phyloP scores from a whole-genome alignment of 2,797 vertebrate genomes.

The Dryobates pubescens region DNA sequence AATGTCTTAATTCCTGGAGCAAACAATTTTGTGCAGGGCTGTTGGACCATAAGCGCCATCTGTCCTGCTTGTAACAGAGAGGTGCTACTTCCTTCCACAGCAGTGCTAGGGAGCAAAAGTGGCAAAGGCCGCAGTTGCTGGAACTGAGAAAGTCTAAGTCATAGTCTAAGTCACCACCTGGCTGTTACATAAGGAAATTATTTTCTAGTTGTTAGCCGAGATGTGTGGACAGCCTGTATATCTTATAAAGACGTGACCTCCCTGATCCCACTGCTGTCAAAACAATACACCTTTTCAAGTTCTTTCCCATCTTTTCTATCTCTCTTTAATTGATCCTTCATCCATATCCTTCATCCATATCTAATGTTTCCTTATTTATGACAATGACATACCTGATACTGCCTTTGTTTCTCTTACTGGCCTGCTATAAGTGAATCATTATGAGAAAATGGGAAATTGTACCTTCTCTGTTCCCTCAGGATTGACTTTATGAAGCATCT shows the following conservation, averaged over 20 bases:
- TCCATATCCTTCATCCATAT: neutral
- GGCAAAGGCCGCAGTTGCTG: neutral
- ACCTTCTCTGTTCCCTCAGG: neutral
- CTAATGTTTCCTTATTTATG: neutral
- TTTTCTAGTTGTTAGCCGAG: neutral
- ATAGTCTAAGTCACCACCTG: neutral
- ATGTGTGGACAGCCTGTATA: neutral
- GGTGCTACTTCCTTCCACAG: neutral
- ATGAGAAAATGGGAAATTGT: neutral
- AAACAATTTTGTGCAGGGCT: neutral
- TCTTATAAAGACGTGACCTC: neutral
- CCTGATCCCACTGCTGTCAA: neutral
- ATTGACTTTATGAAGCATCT: neutral
- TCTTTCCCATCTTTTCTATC: neutral
- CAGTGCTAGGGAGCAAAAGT: neutral
- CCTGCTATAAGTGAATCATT: neutral
- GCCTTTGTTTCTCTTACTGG: neutral
- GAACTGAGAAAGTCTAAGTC: neutral
- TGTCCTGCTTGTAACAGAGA: neutral
- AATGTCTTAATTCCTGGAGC: neutral
- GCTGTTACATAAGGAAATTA: neutral
- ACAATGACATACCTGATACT: neutral
- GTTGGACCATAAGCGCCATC: rapidly evolving
- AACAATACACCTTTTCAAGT: neutral
- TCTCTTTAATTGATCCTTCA: neutral